Percentiles rank a stretch among this genome's conserved stretches.
These are phyloP conservation scores for Ibidorhyncha struthersii DNA, from an alignment of 2,113 vertebrate genomes.

Conservation along the genomic window DNA sequence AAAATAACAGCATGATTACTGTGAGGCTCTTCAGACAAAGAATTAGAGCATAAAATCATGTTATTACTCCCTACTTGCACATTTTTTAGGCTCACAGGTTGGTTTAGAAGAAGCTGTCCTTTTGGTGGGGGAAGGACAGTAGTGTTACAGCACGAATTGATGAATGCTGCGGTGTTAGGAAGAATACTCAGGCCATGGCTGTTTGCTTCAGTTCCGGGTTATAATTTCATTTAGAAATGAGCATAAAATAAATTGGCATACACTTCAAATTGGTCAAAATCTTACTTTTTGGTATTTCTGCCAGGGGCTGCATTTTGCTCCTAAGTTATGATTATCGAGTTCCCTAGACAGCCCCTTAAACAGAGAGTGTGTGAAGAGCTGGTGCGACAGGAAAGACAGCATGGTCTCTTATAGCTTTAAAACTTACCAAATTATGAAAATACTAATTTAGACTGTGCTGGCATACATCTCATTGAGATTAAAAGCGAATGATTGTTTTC, in stretches of 20 bases:
- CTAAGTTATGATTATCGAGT: background rate
- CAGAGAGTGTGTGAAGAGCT: background rate
- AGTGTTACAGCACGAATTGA: rapidly evolving
- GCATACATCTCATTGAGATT: background rate
- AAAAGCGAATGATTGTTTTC: background rate
- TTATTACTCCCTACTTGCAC: background rate
- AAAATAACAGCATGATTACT: background rate
- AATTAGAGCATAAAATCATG: background rate
- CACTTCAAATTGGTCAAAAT: background rate
- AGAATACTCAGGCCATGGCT: background rate
- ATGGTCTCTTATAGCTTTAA: background rate
- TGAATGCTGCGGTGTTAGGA: rapidly evolving
- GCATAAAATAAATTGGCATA: background rate
- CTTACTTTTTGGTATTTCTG: background rate
- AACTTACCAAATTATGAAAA: background rate
- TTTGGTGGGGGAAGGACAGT: no score
- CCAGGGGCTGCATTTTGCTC: background rate
- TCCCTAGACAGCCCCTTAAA: background rate
- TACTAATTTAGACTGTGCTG: background rate
- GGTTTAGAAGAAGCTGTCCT: background rate
- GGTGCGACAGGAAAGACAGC: background rate
- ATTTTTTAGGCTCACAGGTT: background rate
- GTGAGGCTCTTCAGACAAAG: background rate
- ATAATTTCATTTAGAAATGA: background rate
- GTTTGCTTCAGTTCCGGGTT: background rate